Evolutionary conservation across 2,888 invertebrate species (phyloP).

Genomic region (Agrochola litura): DNA sequence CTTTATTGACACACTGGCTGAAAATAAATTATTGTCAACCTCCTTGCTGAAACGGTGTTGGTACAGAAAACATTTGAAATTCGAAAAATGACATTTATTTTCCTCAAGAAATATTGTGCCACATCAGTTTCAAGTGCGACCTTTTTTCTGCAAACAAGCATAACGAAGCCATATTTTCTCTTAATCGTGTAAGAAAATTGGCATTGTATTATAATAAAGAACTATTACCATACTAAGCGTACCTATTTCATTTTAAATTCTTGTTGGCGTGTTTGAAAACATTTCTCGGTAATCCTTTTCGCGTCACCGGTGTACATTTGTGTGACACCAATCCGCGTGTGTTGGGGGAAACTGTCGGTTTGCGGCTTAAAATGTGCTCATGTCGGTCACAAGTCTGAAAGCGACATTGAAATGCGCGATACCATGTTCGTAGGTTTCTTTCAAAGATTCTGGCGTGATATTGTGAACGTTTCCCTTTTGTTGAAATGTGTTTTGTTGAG

Average conservation of each 20-base stretch:
- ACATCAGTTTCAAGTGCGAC: neutral
- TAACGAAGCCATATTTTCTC: neutral
- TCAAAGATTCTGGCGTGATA: neutral
- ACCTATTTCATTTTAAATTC: constrained; percentile 38
- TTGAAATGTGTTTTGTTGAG: constrained; percentile 5
- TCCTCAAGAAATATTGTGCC: neutral
- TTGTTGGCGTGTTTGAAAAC: constrained; percentile 40
- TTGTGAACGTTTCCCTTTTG: neutral
- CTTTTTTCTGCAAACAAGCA: neutral
- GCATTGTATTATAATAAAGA: constrained; percentile 8
- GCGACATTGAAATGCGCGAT: constrained; percentile 27
- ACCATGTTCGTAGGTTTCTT: constrained; percentile 4
- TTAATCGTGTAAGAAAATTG: neutral
- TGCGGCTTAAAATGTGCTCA: constrained; percentile 38
- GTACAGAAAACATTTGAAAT: neutral
- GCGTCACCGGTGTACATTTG: constrained; percentile 29
- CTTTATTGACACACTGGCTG: constrained; percentile 26
- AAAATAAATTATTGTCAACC: neutral
- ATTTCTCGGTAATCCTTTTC: constrained; percentile 39
- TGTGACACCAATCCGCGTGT: constrained; percentile 37
- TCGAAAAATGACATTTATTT: neutral
- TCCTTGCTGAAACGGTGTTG: neutral
- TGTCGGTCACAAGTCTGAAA: constrained; percentile 20
- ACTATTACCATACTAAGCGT: constrained; percentile 13
- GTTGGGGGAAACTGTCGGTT: constrained; percentile 30